Conservation (phyloP, 2,888 invertebrate genomes). For the Hypena proboscidalis region DNA sequence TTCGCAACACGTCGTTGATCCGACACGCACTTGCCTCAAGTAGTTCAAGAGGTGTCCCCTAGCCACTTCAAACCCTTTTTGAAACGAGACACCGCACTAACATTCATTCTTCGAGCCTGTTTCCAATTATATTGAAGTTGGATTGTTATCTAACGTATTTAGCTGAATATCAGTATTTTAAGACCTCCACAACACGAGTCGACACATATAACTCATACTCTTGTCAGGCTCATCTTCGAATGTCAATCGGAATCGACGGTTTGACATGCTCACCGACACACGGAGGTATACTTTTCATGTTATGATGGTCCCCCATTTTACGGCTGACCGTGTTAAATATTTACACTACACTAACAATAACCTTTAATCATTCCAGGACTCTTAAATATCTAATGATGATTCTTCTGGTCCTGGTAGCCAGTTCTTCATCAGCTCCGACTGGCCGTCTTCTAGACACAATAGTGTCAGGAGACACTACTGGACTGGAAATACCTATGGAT, state of each 20-base stretch:
- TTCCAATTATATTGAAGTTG: too few species aligned
- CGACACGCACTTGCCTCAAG: neutral
- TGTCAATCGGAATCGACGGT: too few species aligned
- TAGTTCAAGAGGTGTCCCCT: conserved; percentile 2
- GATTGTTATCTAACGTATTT: too few species aligned
- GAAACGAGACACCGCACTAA: conserved; percentile 4
- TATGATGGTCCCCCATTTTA: too few species aligned
- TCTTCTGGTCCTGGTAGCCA: conserved; percentile 47
- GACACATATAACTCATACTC: too few species aligned
- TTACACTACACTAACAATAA: neutral
- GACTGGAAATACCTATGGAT: conserved; percentile 69
- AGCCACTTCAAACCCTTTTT: conserved; percentile 5
- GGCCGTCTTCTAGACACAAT: conserved; percentile 49
- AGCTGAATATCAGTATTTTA: too few species aligned
- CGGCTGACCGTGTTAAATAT: too few species aligned
- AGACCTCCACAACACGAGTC: too few species aligned
- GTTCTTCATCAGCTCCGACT: conserved; percentile 58
- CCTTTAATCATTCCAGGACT: conserved; percentile 53
- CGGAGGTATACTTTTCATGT: too few species aligned
- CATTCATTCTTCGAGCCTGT: too few species aligned
- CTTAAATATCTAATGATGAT: conserved; percentile 48
- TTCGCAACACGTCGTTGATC: neutral
- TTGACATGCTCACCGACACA: too few species aligned
- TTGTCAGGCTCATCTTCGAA: too few species aligned
- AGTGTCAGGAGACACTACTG: conserved; percentile 69